Conservation (phyloP, 2,797 vertebrate species). For the Pantherophis alleghaniensis region DNA sequence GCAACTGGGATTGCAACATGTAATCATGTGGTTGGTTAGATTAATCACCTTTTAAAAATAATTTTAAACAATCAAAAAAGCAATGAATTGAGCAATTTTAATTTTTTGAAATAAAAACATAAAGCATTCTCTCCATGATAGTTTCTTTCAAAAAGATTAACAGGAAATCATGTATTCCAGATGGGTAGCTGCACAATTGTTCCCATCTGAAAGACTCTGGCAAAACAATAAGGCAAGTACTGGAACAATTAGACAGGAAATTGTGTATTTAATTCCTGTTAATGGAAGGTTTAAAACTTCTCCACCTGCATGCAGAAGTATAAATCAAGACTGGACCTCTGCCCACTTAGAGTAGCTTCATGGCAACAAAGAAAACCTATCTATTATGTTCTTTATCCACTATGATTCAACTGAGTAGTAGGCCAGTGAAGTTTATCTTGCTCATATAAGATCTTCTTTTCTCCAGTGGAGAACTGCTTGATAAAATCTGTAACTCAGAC, state of each 20-base stretch:
- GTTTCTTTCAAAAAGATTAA: neutral
- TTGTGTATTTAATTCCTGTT: neutral
- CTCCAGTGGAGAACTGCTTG: neutral
- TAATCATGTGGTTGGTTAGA: neutral
- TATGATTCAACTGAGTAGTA: neutral
- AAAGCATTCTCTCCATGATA: neutral
- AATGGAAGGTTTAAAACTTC: neutral
- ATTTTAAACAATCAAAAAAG: neutral
- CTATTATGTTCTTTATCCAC: neutral
- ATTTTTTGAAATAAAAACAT: neutral
- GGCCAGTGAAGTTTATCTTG: neutral
- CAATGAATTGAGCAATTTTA: neutral
- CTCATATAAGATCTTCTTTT: neutral
- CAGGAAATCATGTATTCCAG: neutral
- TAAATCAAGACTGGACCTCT: neutral
- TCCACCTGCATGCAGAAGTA: neutral
- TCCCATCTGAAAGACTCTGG: neutral
- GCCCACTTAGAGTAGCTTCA: neutral
- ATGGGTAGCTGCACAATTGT: neutral
- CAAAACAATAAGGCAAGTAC: neutral
- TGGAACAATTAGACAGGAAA: neutral
- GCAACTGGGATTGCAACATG: neutral
- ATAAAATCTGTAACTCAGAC: neutral
- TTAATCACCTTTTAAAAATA: neutral
- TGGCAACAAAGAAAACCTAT: neutral